phyloP scores from a whole-genome alignment of 2,113 vertebrate species.

The Cisticola juncidis region DNA sequence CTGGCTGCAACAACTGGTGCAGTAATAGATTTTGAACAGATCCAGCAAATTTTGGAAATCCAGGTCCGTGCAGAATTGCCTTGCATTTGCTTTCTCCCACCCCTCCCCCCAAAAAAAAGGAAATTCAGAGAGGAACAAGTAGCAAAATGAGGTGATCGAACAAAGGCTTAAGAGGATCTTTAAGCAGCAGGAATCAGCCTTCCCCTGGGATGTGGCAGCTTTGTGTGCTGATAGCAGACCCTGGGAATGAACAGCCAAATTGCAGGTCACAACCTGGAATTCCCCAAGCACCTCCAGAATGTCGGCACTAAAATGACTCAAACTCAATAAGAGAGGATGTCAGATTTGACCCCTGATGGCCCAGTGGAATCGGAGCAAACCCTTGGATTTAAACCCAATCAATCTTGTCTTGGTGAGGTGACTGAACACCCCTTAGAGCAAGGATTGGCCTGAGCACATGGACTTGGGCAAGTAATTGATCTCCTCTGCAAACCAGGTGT shows the following conservation, averaged over 20 bases:
- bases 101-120: neutral
- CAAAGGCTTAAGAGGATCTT: slow-evolving; percentile 32
- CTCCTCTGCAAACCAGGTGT: neutral
- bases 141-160: slow-evolving; percentile 5
- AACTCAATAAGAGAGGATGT: slow-evolving; percentile 59
- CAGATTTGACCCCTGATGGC: slow-evolving; percentile 55
- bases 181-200: neutral
- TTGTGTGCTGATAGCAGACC: slow-evolving; percentile 15
- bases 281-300: slow-evolving; percentile 48
- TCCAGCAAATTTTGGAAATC: neutral
- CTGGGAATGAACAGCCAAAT: slow-evolving; percentile 38
- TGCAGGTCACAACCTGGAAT: slow-evolving; percentile 61
- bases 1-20: neutral
- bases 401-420: slow-evolving; percentile 25
- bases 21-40: neutral
- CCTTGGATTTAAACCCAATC: slow-evolving; percentile 53
- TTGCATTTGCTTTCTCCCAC: neutral
- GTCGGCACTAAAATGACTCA: slow-evolving; percentile 40
- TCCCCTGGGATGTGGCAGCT: neutral
- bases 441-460: slow-evolving; percentile 17
- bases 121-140: neutral
- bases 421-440: slow-evolving; percentile 34
- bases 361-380: slow-evolving; percentile 13
- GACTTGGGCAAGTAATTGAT: slow-evolving; percentile 44
- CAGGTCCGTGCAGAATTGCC: neutral